A percentile compares a stretch with the other conserved stretches of the same genome.
Evolutionary conservation across 2,888 invertebrate genomes (phyloP).

Genomic region (Mellilla xanthometata): DNA sequence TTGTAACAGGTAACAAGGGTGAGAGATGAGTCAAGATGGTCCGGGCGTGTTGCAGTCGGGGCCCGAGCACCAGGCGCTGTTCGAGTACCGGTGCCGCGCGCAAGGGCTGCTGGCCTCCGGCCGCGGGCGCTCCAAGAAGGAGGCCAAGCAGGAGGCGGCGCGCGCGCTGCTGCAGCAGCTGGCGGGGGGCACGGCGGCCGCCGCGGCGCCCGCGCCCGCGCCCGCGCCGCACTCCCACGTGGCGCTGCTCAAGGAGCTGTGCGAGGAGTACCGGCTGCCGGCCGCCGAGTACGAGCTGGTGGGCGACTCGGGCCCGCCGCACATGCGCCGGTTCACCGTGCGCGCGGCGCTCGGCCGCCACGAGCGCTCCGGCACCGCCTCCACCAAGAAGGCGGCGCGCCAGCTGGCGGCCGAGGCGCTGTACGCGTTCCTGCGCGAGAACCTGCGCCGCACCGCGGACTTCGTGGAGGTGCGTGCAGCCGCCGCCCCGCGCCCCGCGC

Average conservation of each 20-base stretch:
- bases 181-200: constrained; percentile 51
- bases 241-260: constrained; percentile 69
- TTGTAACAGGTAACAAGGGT: too few species aligned
- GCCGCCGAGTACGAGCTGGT: constrained; percentile 78
- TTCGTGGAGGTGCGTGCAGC: constrained; percentile 56
- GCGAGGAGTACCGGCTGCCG: constrained; percentile 74
- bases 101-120: constrained; percentile 54
- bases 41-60: constrained; percentile 47
- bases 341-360: constrained; percentile 79
- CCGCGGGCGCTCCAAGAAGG: constrained; percentile 78
- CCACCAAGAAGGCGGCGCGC: constrained; percentile 86
- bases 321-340: constrained; percentile 84
- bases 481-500: background rate
- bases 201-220: constrained; percentile 33
- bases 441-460: constrained; percentile 57
- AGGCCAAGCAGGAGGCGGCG: constrained; percentile 84
- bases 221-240: constrained; percentile 51
- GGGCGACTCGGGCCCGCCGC: constrained; percentile 86
- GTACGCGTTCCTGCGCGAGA: constrained; percentile 60
- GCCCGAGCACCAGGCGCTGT: constrained; percentile 59
- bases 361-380: constrained; percentile 77
- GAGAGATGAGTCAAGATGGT: background rate
- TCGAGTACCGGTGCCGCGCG: constrained; percentile 73
- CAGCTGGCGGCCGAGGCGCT: constrained; percentile 82
- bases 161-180: constrained; percentile 67